These are phyloP conservation scores for Erpornis zantholeuca DNA, from an alignment of 2,113 vertebrate genomes.

Conservation along the genomic window DNA sequence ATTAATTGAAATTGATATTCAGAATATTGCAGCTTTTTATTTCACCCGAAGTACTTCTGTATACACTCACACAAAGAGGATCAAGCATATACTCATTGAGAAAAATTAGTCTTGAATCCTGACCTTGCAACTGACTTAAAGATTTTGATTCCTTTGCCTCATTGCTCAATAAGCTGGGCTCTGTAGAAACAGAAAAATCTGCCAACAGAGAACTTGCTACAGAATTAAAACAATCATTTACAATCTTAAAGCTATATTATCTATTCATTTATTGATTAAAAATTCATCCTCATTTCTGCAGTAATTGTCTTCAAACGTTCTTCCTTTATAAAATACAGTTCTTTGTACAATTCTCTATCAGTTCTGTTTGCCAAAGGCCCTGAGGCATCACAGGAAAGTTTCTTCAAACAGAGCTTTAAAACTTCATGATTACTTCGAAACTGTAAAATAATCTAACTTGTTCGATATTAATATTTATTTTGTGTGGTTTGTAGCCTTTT, in stretches of 20 bases:
- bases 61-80: not conserved
- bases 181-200: not conserved
- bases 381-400: not conserved
- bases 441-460: not conserved
- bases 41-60: not conserved
- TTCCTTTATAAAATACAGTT: not conserved
- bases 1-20: not conserved
- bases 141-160: not conserved
- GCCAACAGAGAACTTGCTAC: not conserved
- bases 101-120: not conserved
- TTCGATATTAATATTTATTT: not conserved
- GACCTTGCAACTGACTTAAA: not conserved
- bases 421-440: not conserved
- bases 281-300: not conserved
- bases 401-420: constrained; percentile 9
- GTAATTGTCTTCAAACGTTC: not conserved
- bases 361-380: not conserved
- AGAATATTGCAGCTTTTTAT: not conserved
- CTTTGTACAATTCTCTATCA: not conserved
- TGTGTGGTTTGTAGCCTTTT: not conserved
- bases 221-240: not conserved
- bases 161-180: not conserved
- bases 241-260: not conserved
- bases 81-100: not conserved
- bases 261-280: not conserved